Base-by-base conservation (phyloP, 2,888 invertebrate species). In the Leptinotarsa rubiginosa region DNA sequence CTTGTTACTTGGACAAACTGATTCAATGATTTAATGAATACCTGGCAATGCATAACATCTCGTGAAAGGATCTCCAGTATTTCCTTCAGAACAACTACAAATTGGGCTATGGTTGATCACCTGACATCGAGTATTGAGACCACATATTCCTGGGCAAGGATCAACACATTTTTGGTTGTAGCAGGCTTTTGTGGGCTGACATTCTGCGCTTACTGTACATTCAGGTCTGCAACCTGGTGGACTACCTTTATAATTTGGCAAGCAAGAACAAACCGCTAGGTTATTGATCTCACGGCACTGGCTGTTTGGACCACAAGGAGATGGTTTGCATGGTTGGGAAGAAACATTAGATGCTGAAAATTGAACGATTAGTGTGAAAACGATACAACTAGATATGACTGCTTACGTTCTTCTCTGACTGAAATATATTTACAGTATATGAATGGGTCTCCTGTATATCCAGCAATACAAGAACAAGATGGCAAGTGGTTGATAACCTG, bases 221-320 rank as follows among this genome's bases (percentile, higher is more conserved):
- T 96, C 96, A 1, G 95, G 95, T 77, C 93, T 91, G 85, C 96
- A 96, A 83, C 93, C 93, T 5, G 95, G 95, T 62, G 96, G 95
- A 70, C 91, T 89, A n/a, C 95, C 95, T 69, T 92, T 89, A 83
- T 93, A 94, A 50, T 90, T 90, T 69, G 92, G 91, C 73, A 92
- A 87, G 81, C 96, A 96, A 1, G 94, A 93, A 85, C 96, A 96
- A 5, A 95, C 92, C 1, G 94, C 94, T 81, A 92, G 90, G 15
- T 90, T 91, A 83, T 94, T 94, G 3, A 92, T 85, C 75, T 91
- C 90, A 49, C 93, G 91, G 83, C 96, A 96, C 86, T 93, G 92
- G 84, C 95, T 94, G 84, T 95, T 94, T 0, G 94, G 92, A 22
- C 96, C 96, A 82, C 96, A 96, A 4, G 95, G 95, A 71, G 93